Base-by-base conservation (phyloP, 1,140 invertebrate species). In the Drosophila guanche region DNA sequence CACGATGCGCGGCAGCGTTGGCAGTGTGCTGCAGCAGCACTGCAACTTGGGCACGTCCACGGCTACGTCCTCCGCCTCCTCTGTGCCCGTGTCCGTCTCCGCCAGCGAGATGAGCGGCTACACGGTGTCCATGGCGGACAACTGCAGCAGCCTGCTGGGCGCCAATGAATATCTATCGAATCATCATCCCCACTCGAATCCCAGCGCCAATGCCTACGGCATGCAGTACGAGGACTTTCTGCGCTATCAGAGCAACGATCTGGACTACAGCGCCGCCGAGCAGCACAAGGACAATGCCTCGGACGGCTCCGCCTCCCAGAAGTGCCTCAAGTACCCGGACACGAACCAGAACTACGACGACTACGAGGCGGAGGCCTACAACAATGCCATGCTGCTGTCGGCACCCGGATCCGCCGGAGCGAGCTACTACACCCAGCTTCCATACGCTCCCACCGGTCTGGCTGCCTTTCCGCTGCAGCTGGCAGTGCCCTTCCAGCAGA, bases 241-340 rank as follows among this genome's bases (percentile, higher is more conserved):
- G 52, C 89, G 89, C 27, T 90, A 90, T 10, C 75, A 89, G 14
- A 72, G 20, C 29, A 84, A 77, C n/a, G 76, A 90, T 1, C 14
- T 76, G 33, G 83, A 89, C 27, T 85, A 90, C 29, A 50, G 61
- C 8, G 3, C 51, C 20, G 27, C 47, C 27, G 66, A 60, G 53
- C 68, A 77, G 57, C 75, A 78, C 37, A 70, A 79, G 61, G 80
- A 81, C 41, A 6, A 54, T 33, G 20, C 54, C 23, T 6, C 55
- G 12, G 46, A 46, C 42, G 10, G 29, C 46, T 47, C 27, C 3
- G 37, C 50, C 4, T 94, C 94, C 54, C 94, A 95, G 75, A 95
- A 95, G 79, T 95, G 95, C 81, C 89, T 94, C 53, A 95, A 95
- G 67, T 95, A 94, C 70, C 92, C 92, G 22, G 77, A 92, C 40